Evolutionary conservation across 2,888 invertebrate species (phyloP).

Genomic region (Coelopa pilipes): DNA sequence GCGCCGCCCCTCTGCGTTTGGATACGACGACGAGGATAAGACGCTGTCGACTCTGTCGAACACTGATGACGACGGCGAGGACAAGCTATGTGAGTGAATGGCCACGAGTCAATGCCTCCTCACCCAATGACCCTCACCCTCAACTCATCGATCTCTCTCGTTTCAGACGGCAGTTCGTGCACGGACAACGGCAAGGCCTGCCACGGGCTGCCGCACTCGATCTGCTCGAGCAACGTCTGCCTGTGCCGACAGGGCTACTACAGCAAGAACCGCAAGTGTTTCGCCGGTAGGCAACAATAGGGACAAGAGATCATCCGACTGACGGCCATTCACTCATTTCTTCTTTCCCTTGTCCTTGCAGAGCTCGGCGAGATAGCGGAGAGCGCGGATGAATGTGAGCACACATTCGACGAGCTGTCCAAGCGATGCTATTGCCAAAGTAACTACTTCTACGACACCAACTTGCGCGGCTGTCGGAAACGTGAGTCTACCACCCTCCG

Average conservation of each 20-base stretch:
- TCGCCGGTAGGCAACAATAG: slow-evolving; percentile 60
- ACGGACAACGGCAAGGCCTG: slow-evolving; percentile 59
- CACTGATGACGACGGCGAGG: slow-evolving; percentile 60
- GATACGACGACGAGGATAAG: slow-evolving; percentile 60
- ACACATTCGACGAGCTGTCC: slow-evolving; percentile 56
- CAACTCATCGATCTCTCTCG: neutral
- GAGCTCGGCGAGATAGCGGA: slow-evolving; percentile 65
- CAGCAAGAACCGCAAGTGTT: slow-evolving; percentile 57
- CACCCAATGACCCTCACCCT: neutral
- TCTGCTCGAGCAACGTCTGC: slow-evolving; percentile 61
- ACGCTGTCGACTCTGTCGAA: slow-evolving; percentile 63
- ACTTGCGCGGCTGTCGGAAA: slow-evolving; percentile 63
- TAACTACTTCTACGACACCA: slow-evolving; percentile 61
- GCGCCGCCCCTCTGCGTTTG: slow-evolving; percentile 50
- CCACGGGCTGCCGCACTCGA: slow-evolving; percentile 59
- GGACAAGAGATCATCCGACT: too few species aligned
- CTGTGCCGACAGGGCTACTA: slow-evolving; percentile 63
- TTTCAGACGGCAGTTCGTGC: slow-evolving; percentile 59
- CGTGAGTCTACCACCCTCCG: slow-evolving; percentile 51
- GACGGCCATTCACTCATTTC: neutral
- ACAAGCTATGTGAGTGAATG: slow-evolving; percentile 55
- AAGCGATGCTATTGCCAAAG: slow-evolving; percentile 63
- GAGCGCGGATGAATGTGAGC: slow-evolving; percentile 60
- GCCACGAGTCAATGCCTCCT: neutral
- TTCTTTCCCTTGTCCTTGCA: slow-evolving; percentile 37